Evolutionary conservation across 2,888 invertebrate species (phyloP).

Genomic region (Acrocyrtus sp.): DNA sequence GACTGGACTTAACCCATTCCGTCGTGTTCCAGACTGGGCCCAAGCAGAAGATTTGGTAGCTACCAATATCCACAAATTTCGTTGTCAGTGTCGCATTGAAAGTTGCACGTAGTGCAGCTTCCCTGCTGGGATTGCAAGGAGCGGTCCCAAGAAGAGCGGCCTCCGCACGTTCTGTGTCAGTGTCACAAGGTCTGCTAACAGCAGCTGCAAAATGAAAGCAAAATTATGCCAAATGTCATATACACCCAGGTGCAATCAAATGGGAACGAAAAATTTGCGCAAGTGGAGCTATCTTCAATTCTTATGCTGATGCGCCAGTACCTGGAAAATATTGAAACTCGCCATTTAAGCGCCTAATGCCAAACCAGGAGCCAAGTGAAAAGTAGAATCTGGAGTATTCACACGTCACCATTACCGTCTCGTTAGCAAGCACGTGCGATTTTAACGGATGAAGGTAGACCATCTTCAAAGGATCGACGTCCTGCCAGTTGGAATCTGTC

Average conservation of each 20-base stretch:
- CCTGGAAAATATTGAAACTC: constrained; percentile 3
- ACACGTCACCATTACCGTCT: no score
- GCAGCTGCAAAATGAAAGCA: background rate
- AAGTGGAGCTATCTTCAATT: no score
- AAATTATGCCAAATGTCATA: no score
- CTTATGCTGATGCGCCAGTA: background rate
- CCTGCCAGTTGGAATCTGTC: no score
- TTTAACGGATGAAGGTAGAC: no score
- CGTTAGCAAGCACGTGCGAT: no score
- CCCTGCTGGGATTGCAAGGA: background rate
- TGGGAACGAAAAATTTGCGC: no score
- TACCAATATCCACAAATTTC: background rate
- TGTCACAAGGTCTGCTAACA: constrained; percentile 5
- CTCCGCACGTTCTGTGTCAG: background rate
- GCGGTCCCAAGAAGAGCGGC: background rate
- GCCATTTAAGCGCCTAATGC: background rate
- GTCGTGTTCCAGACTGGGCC: constrained; percentile 42
- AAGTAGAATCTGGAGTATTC: no score
- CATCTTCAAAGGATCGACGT: no score
- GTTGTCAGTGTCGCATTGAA: background rate
- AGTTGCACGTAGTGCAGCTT: constrained; percentile 26
- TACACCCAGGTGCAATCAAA: no score
- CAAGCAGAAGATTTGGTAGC: constrained; percentile 13
- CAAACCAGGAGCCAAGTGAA: no score
- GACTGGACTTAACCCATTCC: constrained; percentile 29